Conservation (phyloP, 2,113 vertebrate species). For the Ursus arctos region DNA sequence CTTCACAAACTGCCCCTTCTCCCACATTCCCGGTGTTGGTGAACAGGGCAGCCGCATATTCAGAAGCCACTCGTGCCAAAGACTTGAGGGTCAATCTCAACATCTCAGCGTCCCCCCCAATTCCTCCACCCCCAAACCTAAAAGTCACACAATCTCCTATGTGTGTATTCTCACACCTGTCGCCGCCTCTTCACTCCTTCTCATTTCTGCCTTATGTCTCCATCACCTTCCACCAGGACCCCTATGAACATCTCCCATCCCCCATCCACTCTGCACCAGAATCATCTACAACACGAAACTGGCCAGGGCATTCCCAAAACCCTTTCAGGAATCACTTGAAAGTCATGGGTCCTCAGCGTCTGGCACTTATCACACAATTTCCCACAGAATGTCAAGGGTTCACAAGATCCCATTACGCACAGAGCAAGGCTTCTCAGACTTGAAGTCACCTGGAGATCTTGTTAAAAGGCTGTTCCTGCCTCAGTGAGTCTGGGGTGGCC, state of each 20-base stretch:
- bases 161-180: not conserved
- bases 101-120: not conserved
- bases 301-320: not conserved
- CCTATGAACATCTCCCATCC: not conserved
- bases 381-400: not conserved
- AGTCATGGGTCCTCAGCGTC: not conserved
- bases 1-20: not conserved
- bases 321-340: not conserved
- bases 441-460: not conserved
- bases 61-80: not conserved
- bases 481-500: not conserved
- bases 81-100: not conserved
- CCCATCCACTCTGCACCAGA: rapidly evolving
- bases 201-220: not conserved
- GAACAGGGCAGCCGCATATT: rapidly evolving
- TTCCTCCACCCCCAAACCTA: no score
- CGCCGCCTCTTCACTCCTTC: not conserved
- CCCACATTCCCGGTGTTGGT: rapidly evolving
- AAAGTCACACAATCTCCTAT: not conserved
- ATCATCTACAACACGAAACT: not conserved
- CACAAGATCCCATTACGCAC: not conserved
- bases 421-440: not conserved
- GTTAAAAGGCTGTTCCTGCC: not conserved
- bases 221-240: not conserved
- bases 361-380: not conserved